Conservation (phyloP, 1,140 invertebrate genomes). For the Cheumatopsyche charites region DNA sequence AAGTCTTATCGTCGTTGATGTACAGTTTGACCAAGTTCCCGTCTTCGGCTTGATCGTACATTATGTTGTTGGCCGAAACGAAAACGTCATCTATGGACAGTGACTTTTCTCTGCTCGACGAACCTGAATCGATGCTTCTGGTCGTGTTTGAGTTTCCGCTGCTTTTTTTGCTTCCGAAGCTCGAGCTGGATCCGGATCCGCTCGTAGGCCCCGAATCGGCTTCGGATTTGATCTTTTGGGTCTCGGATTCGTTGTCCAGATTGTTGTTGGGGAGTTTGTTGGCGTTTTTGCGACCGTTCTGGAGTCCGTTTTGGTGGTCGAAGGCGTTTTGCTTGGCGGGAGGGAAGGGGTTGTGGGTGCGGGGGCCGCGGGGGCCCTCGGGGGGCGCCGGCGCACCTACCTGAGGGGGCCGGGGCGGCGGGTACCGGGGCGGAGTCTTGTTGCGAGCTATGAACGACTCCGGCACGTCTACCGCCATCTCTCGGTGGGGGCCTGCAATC, state of each 20-base stretch:
- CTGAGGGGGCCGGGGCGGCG: constrained; percentile 72
- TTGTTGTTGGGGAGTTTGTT: constrained; percentile 40
- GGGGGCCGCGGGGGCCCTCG: constrained; percentile 51
- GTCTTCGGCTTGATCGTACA: constrained; percentile 53
- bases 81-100: constrained; percentile 60
- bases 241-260: constrained; percentile 32
- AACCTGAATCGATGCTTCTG: constrained; percentile 59
- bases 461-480: constrained; percentile 98
- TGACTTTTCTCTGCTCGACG: constrained; percentile 61
- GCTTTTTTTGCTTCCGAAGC: constrained; percentile 58
- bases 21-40: constrained; percentile 59
- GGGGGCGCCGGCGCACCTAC: constrained; percentile 58
- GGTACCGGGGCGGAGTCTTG: constrained; percentile 91
- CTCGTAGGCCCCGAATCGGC: constrained; percentile 46
- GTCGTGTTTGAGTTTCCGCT: constrained; percentile 61
- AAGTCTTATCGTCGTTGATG: constrained; percentile 59
- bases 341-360: constrained; percentile 42
- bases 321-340: constrained; percentile 46
- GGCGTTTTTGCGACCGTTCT: constrained; percentile 39
- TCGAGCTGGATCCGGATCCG: constrained; percentile 54
- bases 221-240: constrained; percentile 43
- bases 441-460: constrained; percentile 90
- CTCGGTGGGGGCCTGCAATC: constrained; percentile 79
- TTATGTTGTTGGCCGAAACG: constrained; percentile 46
- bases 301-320: constrained; percentile 29